A percentile compares a stretch with the other conserved stretches of the same genome.
Evolutionary conservation across 2,797 vertebrate genomes (phyloP).

Genomic region (Enteromius paludinosus): DNA sequence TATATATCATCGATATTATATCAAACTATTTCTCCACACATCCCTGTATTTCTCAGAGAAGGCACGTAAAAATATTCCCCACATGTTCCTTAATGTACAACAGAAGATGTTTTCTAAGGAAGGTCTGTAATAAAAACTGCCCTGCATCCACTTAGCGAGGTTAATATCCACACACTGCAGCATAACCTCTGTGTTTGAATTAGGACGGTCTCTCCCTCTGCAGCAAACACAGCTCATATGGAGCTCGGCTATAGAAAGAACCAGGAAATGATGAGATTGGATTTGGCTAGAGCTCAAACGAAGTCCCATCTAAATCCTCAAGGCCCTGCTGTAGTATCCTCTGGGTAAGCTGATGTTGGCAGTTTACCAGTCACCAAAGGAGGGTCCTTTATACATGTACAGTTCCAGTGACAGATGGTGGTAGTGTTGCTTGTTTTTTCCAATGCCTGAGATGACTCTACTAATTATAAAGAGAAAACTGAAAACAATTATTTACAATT

Average conservation of each 20-base stretch:
- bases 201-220: conserved; percentile 25
- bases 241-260: conserved; percentile 22
- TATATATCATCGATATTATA: background rate
- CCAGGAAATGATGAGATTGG: conserved; percentile 43
- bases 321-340: conserved; percentile 40
- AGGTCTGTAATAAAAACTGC: conserved; percentile 43
- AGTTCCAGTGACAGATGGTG: conserved; percentile 46
- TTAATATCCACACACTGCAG: conserved; percentile 34
- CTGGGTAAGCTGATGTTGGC: conserved; percentile 47
- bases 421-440: conserved; percentile 1
- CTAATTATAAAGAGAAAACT: background rate
- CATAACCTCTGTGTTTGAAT: conserved; percentile 18
- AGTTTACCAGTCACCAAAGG: conserved; percentile 40
- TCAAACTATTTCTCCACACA: background rate
- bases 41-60: background rate
- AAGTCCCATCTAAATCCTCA: conserved; percentile 50
- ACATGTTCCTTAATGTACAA: background rate
- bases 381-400: conserved; percentile 41
- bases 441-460: background rate
- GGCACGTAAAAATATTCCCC: background rate
- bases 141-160: conserved; percentile 35
- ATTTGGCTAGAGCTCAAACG: conserved; percentile 46
- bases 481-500: conserved; percentile 19
- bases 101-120: conserved; percentile 1
- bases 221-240: background rate